phyloP scores from a whole-genome alignment of 2,888 invertebrate species.

The Steinernema hermaphroditum region DNA sequence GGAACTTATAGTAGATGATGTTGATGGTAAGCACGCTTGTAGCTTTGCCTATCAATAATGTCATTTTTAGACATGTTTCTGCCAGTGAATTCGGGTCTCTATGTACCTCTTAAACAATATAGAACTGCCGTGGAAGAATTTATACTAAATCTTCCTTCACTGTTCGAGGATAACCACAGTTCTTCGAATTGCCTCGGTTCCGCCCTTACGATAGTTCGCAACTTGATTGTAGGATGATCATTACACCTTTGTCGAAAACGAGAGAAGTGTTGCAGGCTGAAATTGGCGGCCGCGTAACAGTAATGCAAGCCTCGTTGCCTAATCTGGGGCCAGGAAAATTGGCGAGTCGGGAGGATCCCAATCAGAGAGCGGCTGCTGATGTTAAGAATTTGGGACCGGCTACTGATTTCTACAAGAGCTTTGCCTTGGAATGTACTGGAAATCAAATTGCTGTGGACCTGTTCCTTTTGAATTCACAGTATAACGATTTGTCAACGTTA shows the following conservation, averaged over 20 bases:
- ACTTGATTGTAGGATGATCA: conserved; percentile 37
- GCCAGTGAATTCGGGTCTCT: conserved; percentile 86
- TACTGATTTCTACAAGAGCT: conserved; percentile 94
- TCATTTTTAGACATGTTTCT: conserved; percentile 81
- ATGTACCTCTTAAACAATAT: conserved; percentile 87
- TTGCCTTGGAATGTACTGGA: conserved; percentile 92
- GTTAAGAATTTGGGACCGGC: conserved; percentile 79
- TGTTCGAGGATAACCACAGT: conserved; percentile 73
- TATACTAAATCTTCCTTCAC: conserved; percentile 69
- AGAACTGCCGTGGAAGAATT: conserved; percentile 71
- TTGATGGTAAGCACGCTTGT: conserved; percentile 76
- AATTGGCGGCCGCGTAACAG: conserved; percentile 90
- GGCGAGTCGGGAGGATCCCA: conserved; percentile 83
- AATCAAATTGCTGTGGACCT: conserved; percentile 77
- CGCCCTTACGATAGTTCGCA: conserved; percentile 79
- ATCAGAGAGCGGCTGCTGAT: conserved; percentile 75
- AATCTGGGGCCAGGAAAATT: conserved; percentile 81
- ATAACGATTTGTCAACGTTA: conserved; percentile 88
- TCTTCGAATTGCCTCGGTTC: conserved; percentile 86
- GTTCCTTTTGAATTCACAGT: conserved; percentile 88
- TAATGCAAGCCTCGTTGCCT: conserved; percentile 84
- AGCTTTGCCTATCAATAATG: no score
- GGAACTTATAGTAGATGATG: conserved; percentile 78
- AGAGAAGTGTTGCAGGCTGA: conserved; percentile 73
- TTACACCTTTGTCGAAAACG: neutral